Base-by-base conservation (phyloP, 2,797 vertebrate species). In the Typhlichthys eigenmanni region DNA sequence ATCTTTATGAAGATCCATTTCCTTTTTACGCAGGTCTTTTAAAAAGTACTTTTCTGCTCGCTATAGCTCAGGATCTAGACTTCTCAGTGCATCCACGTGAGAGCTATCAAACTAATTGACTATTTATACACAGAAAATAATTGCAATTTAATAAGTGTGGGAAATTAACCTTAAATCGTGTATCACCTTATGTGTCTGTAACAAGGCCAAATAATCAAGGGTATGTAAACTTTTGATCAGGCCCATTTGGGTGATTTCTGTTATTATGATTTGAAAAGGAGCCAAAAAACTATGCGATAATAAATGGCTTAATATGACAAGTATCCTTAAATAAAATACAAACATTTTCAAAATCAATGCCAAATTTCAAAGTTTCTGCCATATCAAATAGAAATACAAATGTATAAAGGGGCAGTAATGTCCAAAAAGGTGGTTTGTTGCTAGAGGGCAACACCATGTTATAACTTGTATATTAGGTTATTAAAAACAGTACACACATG, bases 1-100 rank as follows among this genome's bases (percentile, higher is more conserved):
- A 29, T 51, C 5, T 68, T 52, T 51, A 57, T 62, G 57, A 48
- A 63, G 53, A 51, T 69, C 29, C 45, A 53, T 24, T 51, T 52
- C 29, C 62, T 57, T 58, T n/a, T 58, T 14, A 6, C 13, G 24
- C 4, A 57, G 19, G 24, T 56, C 13, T 32, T 19, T 58, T 14
- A 32, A 66, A 13, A 45, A 13, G 52, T 66, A 1, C 59, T 66
- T 59, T 64, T 12, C 34, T 45, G 19, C 32, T 53, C 57, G 49
- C 56, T 56, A 53, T 66, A 48, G 14, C 49, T 16, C 49, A 51
- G 49, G 7, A 51, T 51, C 49, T 7, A 51, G 49, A 7, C 7
- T 13, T 13, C 13, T 51, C 49, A 14, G 2, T 24, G 19, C 19
- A 24, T 24, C 19, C 19, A 24, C 2, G 2, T 24, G 19, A 60